Evolutionary conservation across 2,113 vertebrate genomes (phyloP), one percentile per base, ranked within the genome.

Genomic region (Piaya cayana): DNA sequence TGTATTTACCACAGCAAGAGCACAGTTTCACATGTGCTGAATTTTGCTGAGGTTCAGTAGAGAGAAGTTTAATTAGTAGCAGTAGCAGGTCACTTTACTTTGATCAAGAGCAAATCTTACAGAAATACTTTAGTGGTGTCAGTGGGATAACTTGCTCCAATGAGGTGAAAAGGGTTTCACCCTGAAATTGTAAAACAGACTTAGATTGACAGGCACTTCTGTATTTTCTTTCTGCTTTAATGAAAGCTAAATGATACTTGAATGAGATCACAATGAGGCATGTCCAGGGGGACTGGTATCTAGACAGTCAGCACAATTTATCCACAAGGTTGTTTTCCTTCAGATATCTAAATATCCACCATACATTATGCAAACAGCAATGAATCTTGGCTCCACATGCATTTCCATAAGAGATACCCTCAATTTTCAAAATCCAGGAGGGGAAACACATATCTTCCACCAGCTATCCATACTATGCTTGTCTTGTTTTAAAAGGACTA

Each of bases 161-260:
- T 45, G 55, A 88, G 71, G 85, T 88, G 52, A 94, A 93, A 86
- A 88, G 42, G 39, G 71, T 94, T 92, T 88, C 43, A 75, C n/a
- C 79, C 56, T 5, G 0, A 30, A 90, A 95, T 45, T 92, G 32
- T 94, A 91, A 96, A 95, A 88, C 14, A 96, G 58, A 63, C 68
- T 84, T 82, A 64, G 64, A 94, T 60, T 95, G 92, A 94, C 67
- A 95, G 53, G 23, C 63, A 37, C 37, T 85, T 89, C 60, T 90
- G 47, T 89, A 56, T 94, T 90, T 88, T 15, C 82, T 90, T 92
- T 95, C 53, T 78, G 78, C 82, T 36, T 79, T 86, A 83, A 95
- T 91, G 81, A 94, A 96, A 96, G 72, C 82, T 84, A 93, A 96
- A 88, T 79, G 34, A 49, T 53, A 84, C 90, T 97, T 91, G 95